Evolutionary conservation across 1,140 invertebrate genomes (phyloP).

Genomic region (Drosophila persimilis): DNA sequence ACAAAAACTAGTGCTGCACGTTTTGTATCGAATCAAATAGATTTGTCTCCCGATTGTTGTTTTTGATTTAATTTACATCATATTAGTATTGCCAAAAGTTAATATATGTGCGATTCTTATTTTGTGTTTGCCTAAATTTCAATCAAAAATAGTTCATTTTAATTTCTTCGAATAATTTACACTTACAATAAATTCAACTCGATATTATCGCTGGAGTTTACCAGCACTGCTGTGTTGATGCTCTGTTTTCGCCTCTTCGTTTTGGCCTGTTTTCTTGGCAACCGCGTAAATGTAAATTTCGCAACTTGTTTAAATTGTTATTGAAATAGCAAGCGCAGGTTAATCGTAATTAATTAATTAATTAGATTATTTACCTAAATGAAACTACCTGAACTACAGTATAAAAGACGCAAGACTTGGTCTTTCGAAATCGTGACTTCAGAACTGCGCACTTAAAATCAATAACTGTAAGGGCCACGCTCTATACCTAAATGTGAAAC

Average conservation of each 20-base stretch:
- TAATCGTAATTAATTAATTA: not conserved
- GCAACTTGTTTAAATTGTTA: slow-evolving; percentile 47
- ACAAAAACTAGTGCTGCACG: too few species aligned
- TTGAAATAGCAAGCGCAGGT: not conserved
- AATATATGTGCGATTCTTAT: too few species aligned
- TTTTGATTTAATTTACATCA: too few species aligned
- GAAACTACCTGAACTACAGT: not conserved
- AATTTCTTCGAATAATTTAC: not conserved
- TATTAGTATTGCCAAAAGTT: too few species aligned
- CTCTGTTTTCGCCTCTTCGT: slow-evolving; percentile 19
- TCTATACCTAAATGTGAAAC: slow-evolving; percentile 51
- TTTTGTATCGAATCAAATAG: too few species aligned
- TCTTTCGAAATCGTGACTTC: not conserved
- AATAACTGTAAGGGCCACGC: slow-evolving; percentile 74
- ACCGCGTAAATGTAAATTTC: slow-evolving; percentile 71
- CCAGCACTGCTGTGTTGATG: slow-evolving; percentile 8
- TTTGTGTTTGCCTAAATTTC: too few species aligned
- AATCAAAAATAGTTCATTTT: too few species aligned
- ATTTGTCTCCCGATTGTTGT: too few species aligned
- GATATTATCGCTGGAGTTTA: not conserved
- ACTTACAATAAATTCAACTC: not conserved
- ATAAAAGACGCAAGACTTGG: not conserved
- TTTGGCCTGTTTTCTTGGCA: slow-evolving; percentile 33
- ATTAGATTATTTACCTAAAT: not conserved
- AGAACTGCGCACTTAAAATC: slow-evolving; percentile 77